Evolutionary conservation across 2,888 invertebrate genomes (phyloP).

Genomic region (Oxycera nigricornis): DNA sequence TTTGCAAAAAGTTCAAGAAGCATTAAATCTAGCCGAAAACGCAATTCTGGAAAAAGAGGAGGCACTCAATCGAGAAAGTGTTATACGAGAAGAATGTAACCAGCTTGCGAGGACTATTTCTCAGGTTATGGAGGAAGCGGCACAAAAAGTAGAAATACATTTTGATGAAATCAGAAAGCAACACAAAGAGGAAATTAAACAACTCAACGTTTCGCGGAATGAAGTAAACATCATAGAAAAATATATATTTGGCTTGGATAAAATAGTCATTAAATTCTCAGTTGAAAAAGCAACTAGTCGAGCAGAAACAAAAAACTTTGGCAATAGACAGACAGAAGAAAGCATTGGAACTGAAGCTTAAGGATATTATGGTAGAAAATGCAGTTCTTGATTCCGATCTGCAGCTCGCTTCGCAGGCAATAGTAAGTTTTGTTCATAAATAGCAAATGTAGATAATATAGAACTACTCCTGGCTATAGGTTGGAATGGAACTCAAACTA

Average conservation of each 20-base stretch:
- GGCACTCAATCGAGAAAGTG: conserved; percentile 63
- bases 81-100: conserved; percentile 65
- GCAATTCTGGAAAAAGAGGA: conserved; percentile 67
- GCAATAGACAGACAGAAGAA: conserved; percentile 58
- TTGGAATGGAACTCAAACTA: too few relatives aligned
- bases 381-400: conserved; percentile 56
- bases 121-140: conserved; percentile 66
- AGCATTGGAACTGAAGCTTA: conserved; percentile 53
- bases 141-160: too few relatives aligned
- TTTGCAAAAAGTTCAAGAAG: conserved; percentile 66
- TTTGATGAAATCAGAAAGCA: too few relatives aligned
- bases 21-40: conserved; percentile 65
- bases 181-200: too few relatives aligned
- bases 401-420: conserved; percentile 60
- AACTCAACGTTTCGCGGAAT: too few relatives aligned
- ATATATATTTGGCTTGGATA: neutral
- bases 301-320: conserved; percentile 51
- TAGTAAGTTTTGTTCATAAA: too few relatives aligned
- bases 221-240: too few relatives aligned
- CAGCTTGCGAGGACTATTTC: conserved; percentile 65
- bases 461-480: too few relatives aligned
- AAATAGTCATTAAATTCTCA: conserved; percentile 41
- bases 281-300: conserved; percentile 48
- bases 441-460: too few relatives aligned
- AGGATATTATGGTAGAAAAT: conserved; percentile 52